Evolutionary conservation across 23 tunicate species (phyloP).

Genomic region (Trididemnum miniatum): DNA sequence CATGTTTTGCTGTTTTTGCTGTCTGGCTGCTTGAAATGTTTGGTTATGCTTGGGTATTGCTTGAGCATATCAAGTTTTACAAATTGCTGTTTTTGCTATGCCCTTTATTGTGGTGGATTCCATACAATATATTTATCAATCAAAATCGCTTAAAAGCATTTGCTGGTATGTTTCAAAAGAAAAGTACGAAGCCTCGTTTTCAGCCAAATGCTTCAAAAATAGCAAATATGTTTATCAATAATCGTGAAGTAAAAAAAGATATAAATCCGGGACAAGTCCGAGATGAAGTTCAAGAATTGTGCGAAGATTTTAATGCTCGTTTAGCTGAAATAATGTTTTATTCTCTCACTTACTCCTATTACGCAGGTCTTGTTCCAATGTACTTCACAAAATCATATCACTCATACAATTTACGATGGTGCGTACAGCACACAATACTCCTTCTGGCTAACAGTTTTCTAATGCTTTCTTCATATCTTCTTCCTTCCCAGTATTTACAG

Average conservation of each 20-base stretch:
- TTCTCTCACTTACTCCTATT: slow-evolving; percentile 67
- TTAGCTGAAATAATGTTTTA: slow-evolving; percentile 70
- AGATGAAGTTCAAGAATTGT: slow-evolving; percentile 39
- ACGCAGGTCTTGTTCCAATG: slow-evolving; percentile 80
- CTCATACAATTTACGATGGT: slow-evolving; percentile 75
- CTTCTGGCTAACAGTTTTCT: slow-evolving; percentile 53
- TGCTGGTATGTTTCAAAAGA: slow-evolving; percentile 3
- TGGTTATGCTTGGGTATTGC: slow-evolving; percentile 15
- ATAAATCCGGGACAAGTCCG: slow-evolving; percentile 34
- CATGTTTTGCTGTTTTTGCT: slow-evolving; percentile 23
- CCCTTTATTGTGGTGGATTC: slow-evolving; percentile 59
- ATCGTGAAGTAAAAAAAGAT: not conserved
- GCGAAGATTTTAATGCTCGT: slow-evolving; percentile 60
- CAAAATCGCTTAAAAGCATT: slow-evolving; percentile 26
- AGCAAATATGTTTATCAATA: not conserved
- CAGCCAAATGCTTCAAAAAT: not conserved
- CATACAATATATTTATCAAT: slow-evolving; percentile 28
- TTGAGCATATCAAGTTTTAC: not conserved
- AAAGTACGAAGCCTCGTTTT: not conserved
- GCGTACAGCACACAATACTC: slow-evolving; percentile 56
- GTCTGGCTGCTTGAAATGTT: slow-evolving; percentile 39
- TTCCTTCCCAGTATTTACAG: slow-evolving; percentile 62
- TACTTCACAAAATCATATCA: slow-evolving; percentile 74
- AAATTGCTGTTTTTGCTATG: slow-evolving; percentile 59
- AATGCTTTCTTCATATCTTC: slow-evolving; percentile 48